Evolutionary conservation across 1,140 invertebrate species (phyloP).

Genomic region (Calosoma granatense): DNA sequence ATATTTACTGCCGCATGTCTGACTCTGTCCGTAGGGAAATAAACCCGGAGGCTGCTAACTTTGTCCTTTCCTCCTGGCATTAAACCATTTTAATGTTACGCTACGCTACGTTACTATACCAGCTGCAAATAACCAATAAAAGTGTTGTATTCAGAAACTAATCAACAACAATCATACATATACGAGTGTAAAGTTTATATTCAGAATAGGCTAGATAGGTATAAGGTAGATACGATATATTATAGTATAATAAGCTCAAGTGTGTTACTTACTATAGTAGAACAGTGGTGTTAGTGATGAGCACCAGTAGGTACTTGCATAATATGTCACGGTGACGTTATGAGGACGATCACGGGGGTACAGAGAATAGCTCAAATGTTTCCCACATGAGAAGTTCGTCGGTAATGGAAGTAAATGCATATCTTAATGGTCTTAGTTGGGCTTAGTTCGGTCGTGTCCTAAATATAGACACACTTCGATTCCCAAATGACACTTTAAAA

Average conservation of each 20-base stretch:
- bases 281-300: too few relatives aligned
- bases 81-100: conserved; percentile 4
- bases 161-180: not conserved
- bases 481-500: conserved; percentile 9
- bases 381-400: conserved; percentile 1
- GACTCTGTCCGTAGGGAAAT: not conserved
- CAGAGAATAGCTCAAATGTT: not conserved
- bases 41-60: not conserved
- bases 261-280: too few relatives aligned
- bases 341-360: not conserved
- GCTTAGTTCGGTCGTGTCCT: not conserved
- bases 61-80: not conserved
- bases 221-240: too few relatives aligned
- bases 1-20: conserved; percentile 5
- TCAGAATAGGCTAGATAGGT: too few relatives aligned
- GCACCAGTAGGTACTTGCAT: too few relatives aligned
- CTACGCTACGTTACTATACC: too few relatives aligned
- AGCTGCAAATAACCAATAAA: conserved; percentile 4
- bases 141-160: not conserved
- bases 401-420: conserved; percentile 6
- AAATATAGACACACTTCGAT: conserved; percentile 2
- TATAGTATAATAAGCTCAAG: too few relatives aligned
- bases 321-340: not conserved
- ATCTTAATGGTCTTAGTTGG: conserved; percentile 7
- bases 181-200: not conserved